Evolutionary conservation across 2,888 invertebrate species (phyloP).

Genomic region (Folsomia candida): DNA sequence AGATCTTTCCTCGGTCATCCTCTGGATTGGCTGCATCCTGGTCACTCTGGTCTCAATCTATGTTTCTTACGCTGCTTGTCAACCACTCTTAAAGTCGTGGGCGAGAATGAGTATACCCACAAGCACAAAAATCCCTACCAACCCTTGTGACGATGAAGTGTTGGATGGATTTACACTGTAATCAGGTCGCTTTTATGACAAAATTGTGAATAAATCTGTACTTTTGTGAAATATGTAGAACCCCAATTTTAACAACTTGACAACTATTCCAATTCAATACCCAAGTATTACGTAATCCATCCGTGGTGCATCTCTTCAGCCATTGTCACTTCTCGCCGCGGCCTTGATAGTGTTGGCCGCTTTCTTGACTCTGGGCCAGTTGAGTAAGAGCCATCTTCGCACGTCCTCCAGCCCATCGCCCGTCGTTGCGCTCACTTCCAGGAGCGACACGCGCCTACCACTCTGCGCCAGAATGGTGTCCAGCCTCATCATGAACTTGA

Average conservation of each 20-base stretch:
- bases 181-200: too few relatives aligned
- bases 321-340: neutral
- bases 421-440: constrained; percentile 73
- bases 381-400: constrained; percentile 59
- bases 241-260: too few relatives aligned
- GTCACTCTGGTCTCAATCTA: neutral
- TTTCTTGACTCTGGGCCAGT: constrained; percentile 17
- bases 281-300: too few relatives aligned
- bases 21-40: neutral
- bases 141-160: too few relatives aligned
- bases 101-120: too few relatives aligned
- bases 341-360: neutral
- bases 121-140: too few relatives aligned
- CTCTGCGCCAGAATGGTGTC: constrained; percentile 68
- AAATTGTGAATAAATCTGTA: too few relatives aligned
- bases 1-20: neutral
- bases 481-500: constrained; percentile 76
- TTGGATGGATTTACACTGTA: too few relatives aligned
- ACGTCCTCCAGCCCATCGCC: constrained; percentile 69
- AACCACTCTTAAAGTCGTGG: neutral
- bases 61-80: neutral
- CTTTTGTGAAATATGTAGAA: too few relatives aligned
- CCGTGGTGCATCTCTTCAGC: neutral
- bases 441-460: constrained; percentile 64
- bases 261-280: too few relatives aligned